A percentile compares a stretch with the other conserved stretches of the same genome.
These are phyloP conservation scores for Pyrochroa serraticornis DNA, from an alignment of 2,888 invertebrate species.

Conservation along the genomic window DNA sequence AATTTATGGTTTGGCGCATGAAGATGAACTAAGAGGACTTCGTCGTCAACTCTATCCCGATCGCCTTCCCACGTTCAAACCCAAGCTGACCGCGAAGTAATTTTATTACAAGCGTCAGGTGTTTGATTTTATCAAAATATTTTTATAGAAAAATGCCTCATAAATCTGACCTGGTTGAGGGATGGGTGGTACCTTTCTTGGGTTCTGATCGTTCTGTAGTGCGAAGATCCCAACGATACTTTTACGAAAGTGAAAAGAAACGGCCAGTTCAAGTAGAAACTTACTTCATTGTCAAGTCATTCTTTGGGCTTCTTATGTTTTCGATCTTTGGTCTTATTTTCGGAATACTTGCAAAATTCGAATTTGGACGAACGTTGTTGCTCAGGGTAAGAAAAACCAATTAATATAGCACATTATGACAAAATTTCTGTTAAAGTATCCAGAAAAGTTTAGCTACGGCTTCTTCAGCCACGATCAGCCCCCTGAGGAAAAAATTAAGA, in stretches of 20 bases:
- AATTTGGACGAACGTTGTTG: constrained; percentile 68
- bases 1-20: constrained; percentile 75
- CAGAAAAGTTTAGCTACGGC: constrained; percentile 58
- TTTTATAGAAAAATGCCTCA: constrained; percentile 37
- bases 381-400: constrained; percentile 60
- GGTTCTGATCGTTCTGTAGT: constrained; percentile 85
- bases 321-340: constrained; percentile 68
- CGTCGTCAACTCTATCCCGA: constrained; percentile 68
- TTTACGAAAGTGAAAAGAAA: constrained; percentile 69
- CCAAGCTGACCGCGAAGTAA: constrained; percentile 57
- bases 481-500: constrained; percentile 64
- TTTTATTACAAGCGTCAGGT: background rate
- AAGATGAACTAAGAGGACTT: constrained; percentile 67
- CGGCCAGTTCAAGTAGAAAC: constrained; percentile 81
- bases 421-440: constrained; percentile 31
- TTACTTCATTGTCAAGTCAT: constrained; percentile 64
- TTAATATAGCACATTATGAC: background rate
- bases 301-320: constrained; percentile 60
- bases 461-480: constrained; percentile 71
- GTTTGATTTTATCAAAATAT: background rate
- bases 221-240: constrained; percentile 78
- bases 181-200: constrained; percentile 66
- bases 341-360: constrained; percentile 55
- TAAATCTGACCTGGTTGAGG: constrained; percentile 34
- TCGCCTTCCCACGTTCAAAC: constrained; percentile 66